Base-by-base conservation (phyloP, 2,113 vertebrate species). In the Atrichornis clamosus region DNA sequence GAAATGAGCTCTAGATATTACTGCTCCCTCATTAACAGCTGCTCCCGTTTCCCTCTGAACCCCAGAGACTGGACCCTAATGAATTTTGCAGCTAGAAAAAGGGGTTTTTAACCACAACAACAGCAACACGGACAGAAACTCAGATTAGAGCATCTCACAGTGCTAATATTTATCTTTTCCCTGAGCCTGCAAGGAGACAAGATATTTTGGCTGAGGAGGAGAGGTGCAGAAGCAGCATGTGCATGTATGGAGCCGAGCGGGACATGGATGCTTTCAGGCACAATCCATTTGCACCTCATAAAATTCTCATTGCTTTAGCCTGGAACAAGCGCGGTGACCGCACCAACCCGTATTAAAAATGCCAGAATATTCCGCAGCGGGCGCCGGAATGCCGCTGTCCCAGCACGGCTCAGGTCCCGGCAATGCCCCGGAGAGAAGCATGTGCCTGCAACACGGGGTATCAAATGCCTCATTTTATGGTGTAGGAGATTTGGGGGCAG, bases 251-350 rank as follows among this genome's bases (percentile, higher is more conserved):
- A 70, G 67, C 8, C 0, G 47, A 67, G 59, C 1, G 1, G 83
- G 69, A 78, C 60, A 15, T 2, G 15, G 62, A 82, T 44, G 81
- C 59, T 92, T 77, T 62, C 84, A 83, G 78, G 74, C 90, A 30
- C 74, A 62, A 94, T 81, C 84, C 94, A 96, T 95, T 97, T 93
- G 82, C 92, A 93, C 92, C 87, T 97, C 93, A 93, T 93, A 87
- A 96, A 96, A 95, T 88, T 88, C 95, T 95, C 93, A 94, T 88
- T 85, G 59, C 88, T 84, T 91, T 87, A 27, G 70, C 89, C 64
- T 47, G 56, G 58, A 91, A 88, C 84, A 64, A 96, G 92, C 3
- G 69, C 93, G 88, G 72, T 93, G 92, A 94, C 81, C 13, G 13
- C 53, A 90, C 46, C 35, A 69, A 47, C 35, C 49, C 84, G 11